Evolutionary conservation across 2,797 vertebrate genomes (phyloP), one percentile per base, ranked within the genome.

Genomic region (Macrochelys suwanniensis): DNA sequence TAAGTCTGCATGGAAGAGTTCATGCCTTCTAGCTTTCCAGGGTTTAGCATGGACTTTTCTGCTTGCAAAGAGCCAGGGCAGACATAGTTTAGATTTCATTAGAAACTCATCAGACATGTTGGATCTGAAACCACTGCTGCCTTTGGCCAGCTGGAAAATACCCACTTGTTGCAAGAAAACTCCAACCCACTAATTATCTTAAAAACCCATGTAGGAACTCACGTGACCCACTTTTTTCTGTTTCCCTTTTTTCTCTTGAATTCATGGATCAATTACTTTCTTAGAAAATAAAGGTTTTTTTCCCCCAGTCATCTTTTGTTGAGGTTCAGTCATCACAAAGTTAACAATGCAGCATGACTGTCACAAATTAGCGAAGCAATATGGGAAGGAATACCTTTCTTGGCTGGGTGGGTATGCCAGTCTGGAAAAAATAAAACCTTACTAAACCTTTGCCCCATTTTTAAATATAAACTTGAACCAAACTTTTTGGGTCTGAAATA

Each of bases 1-100:
- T 25, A 79, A 83, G 59, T 53, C 92, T 92, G 87, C 88, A 82
- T 10, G 80, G 17, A 19, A 87, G 47, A 89, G 51, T 61, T 91
- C 89, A 87, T 88, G 45, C 21, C 33, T 77, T 81, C 85, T 54
- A 94, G 85, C 53, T 84, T 97, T 93, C 80, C 93, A 89, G 77
- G 77, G 42, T 90, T 97, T 81, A 95, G 65, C 33, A 74, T 71
- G 87, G 79, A 87, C 50, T 90, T 95, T 93, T 96, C 87, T 95
- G 5, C 93, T 97, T 93, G 83, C 47, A 94, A 92, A 95, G 83
- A 97, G 28, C 91, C 94, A 96, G 89, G 83, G 42, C 50, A 96
- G 95, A 96, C 96, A 96, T 95, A 97, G 94, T 98, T 98, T 97
- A 94, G 94, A 97, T 97, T 97, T 98, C 94, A 96, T 98, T 98